Conservation (phyloP, 2,797 vertebrate genomes). For the Darevskia nairensis region DNA sequence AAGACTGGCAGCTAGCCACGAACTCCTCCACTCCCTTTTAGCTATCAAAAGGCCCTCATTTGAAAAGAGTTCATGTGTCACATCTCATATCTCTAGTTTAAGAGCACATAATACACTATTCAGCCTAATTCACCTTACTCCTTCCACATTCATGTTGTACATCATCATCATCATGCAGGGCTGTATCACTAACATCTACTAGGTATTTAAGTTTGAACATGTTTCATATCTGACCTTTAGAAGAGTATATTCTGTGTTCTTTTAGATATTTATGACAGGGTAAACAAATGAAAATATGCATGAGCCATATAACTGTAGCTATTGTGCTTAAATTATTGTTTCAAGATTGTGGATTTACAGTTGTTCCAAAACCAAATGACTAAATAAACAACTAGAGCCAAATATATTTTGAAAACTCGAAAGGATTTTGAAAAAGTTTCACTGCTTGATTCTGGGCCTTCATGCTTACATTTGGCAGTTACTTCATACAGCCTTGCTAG, state of each 20-base stretch:
- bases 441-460: neutral
- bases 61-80: conserved; percentile 43
- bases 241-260: neutral
- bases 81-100: conserved; percentile 29
- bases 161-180: neutral
- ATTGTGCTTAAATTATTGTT: neutral
- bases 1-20: conserved; percentile 60
- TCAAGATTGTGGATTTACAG: neutral
- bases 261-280: neutral
- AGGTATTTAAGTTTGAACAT: neutral
- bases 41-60: neutral
- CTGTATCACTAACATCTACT: neutral
- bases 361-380: neutral
- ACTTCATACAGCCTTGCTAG: neutral
- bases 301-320: neutral
- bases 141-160: neutral
- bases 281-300: neutral
- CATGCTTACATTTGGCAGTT: neutral
- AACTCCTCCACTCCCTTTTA: conserved; percentile 7
- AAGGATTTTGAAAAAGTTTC: neutral
- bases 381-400: neutral
- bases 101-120: neutral
- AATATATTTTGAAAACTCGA: neutral
- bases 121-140: neutral
- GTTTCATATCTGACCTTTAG: neutral